Evolutionary conservation across 2,113 vertebrate species (phyloP), one percentile per base, ranked within the genome.

Genomic region (Vulpes ferrilata): DNA sequence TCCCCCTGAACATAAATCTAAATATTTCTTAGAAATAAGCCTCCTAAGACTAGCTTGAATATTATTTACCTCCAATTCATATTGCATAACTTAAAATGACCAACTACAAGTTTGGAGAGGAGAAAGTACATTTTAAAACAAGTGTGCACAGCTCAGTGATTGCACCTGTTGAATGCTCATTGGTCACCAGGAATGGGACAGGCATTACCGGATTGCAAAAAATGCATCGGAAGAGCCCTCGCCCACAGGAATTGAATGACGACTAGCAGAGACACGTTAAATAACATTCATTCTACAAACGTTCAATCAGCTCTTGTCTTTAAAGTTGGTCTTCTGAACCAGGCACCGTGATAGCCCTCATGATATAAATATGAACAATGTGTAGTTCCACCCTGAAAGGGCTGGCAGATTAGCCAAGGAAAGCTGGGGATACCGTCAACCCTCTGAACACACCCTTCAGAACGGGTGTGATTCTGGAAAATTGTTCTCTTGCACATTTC

Each of bases 81-180:
- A 35, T 9, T 73, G 48, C 12, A 43, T 94, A 32, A 89, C n/a
- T 35, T 84, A 81, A 80, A 85, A 73, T 38, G 64, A 55, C 8
- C 43, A 71, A n/a, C 35, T 60, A 64, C 65, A 90, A 27, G 17
- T 55, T 82, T 74, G 55, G 62, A 93, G 65, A 80, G 53, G 32
- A 88, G 35, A 35, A 85, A 94, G 60, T 13, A 57, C 53, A 16
- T 71, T 85, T 83, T 62, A 80, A 64, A 92, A 83, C 55, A 30
- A 53, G 13, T 82, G 20, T 53, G 5, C 19, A 13, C 11, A 59
- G 60, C 27, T 57, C 53, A 62, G 12, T 12, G 5, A 3, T 22
- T 53, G 71, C 73, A 94, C 93, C 82, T 97, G 94, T 95, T 97
- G 85, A 74, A 64, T 60, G 71, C 53, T 81, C 64, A 0, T 12